Evolutionary conservation across 2,888 invertebrate species (phyloP), one percentile per base, ranked within the genome.

Genomic region (Ormyrus labotus): DNA sequence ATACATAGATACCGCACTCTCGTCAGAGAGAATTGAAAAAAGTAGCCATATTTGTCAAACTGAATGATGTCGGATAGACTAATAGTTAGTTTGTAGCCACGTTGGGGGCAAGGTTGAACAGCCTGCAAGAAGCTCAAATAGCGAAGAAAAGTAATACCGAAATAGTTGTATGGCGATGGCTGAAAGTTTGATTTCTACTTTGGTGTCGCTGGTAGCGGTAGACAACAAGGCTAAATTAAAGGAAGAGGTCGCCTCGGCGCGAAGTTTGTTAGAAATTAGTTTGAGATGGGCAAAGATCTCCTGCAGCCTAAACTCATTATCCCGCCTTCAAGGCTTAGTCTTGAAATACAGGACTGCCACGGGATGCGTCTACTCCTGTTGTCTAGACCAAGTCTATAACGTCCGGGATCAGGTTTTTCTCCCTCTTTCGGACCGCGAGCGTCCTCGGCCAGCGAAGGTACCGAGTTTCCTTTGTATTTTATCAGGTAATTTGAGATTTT

Each of bases 251-350:
- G 34, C 9, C n/a, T 64, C 48, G 45, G 45, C 13, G 60, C 67
- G 69, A 84, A 85, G 83, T 86, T 86, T 85, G 86, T 86, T 86
- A 83, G 83, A 84, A 86, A 86, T 86, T 86, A 86, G 86, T 86
- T 86, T 84, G 83, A 83, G 84, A 86, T 85, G 84, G 81, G 83
- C 83, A 83, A 84, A 86, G 86, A 85, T 86, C 84, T 85, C 85
- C 81, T 77, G 50, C 50, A 79, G 78, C 79, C 69, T 80, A 83
- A 85, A 84, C 83, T 84, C 83, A 84, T 84, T 84, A 84, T 80
- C 69, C 69, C 65, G 6, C 11, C 61, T 60, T 50, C 72, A 63
- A 73, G 72, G 72, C 74, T 83, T 81, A 81, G 81, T 76, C 82
- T 70, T 65, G 69, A 77, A 70, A 72, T 74, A 74, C 71, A 79